Base-by-base conservation (phyloP, 1,140 invertebrate species). In the Rhizoglyphus robini region DNA sequence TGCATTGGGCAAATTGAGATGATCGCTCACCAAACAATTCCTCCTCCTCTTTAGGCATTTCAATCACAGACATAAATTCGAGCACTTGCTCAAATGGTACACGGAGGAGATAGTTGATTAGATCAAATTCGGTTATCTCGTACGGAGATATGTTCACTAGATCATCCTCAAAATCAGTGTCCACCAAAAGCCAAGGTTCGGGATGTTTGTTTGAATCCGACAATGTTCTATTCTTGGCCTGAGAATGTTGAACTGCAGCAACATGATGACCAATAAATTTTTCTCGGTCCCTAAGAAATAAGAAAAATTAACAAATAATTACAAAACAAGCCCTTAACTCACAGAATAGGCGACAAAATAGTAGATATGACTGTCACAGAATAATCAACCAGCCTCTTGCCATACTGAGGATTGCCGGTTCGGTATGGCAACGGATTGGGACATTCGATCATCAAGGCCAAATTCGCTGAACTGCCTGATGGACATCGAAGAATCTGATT, bases 401-500 rank as follows among this genome's bases (percentile, higher is more conserved):
- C 68, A 20, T 51, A 30, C 41, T 68, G 27, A 11, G 18, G 11
- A 4, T 3, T 25, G 15, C n/a, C 20, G 3, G 1, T n/a, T 20
- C n/a, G 15, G 20, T n/a, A 48, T 23, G 60, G 11, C 3, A 69
- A 32, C 48, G 66, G 68, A 49, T 31, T 54, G 18, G 48, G 32
- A 61, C 62, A 65, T 29, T 69, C 27, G 13, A 69, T 49, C 2
- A 69, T 46, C 1, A 18, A 18, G 3, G 32, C 46, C 2, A 48
- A 61, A 51, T 59, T 49, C n/a, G 11, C 18, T 15, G 62, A 49
- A 20, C 34, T 34, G 30, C 66, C 68, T 27, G 66, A n/a, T 13
- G 68, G 60, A 46, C 68, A 67, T 20, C 68, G 46, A 11, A 67
- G 57, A 0, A 68, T 49, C 20, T 68, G 66, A 62, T 67, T 67